Base-by-base conservation (phyloP, 2,113 vertebrate genomes). In the Pituophis catenifer region DNA sequence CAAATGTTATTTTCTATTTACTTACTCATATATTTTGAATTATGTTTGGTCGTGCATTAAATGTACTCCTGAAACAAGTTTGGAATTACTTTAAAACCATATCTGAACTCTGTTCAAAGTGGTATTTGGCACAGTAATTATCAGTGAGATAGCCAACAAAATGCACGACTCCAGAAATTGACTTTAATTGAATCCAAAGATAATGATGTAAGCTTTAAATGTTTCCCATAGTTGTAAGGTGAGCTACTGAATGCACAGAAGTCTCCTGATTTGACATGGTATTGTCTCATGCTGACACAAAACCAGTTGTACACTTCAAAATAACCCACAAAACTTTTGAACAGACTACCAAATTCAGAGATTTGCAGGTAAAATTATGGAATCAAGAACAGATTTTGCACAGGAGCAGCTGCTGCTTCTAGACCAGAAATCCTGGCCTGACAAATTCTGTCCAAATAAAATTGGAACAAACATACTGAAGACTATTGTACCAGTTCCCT, bases 1-100 rank as follows among this genome's bases (percentile, higher is more conserved):
- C 54, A 52, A 55, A 75, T 12, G 24, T 10, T 89, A 21, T 13
- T 55, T 89, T 52, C 62, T 38, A 13, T 52, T 92, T 44, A 57
- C 58, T 44, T 89, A 52, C 44, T 15, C 88, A 85, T 85, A 55
- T 52, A 93, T 90, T 93, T 50, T 93, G 65, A 89, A 89, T 93
- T 10, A 48, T 44, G 26, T 85, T 23, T 85, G 62, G 10, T 58
- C 58, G 10, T 89, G 38, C 62, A 48, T 89, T 89, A 55, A 92
- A 50, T 81, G 62, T 70, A 93, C 19, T 58, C 50, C 65, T 59
- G 38, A 58, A 89, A 17, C 23, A 58, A 44, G 3, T 85, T 15
- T 89, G 53, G 6, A 89, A 85, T 7, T 85, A 12, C 62, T 48
- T 81, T 75, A 55, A 55, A 33, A 11, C 89, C 11, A 3, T 15